Base-by-base conservation (phyloP, 2,888 invertebrate genomes). In the Noctua janthe region DNA sequence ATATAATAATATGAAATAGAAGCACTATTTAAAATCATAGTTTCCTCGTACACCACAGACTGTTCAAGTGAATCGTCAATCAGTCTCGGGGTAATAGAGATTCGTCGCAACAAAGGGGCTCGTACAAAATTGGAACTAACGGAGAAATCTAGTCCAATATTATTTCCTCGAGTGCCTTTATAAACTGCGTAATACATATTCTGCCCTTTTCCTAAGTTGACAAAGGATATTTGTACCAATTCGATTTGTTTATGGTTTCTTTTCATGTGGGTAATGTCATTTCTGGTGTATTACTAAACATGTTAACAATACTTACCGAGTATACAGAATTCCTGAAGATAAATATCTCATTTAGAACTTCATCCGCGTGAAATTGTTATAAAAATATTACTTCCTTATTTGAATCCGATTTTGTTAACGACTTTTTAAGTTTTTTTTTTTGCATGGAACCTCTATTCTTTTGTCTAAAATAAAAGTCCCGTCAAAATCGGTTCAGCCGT, bases 181-280 rank as follows among this genome's bases (percentile, higher is more conserved):
- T 76, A 70, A 87, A 72, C 69, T 69, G 49, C 20, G 56, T 66
- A 59, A 66, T 76, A 86, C 71, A 64, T 76, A 75, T 67, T 78
- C 56, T 43, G 51, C 56, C 62, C 39, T 81, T 23, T 74, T 71
- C 10, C 62, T 71, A 69, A 43, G 62, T 64, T 77, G 51, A 49
- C 39, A 73, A 73, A 29, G 39, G 20, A 66, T 67, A 47, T 23
- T 80, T 49, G 43, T 72, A 39, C 13, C 71, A 64, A 59, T 69
- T 3, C 2, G n/a, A 77, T 77, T 74, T 64, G 51, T 77, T 13
- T 69, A 43, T 23, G 17, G 47, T 39, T 39, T 43, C 4, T 74
- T 73, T 49, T 51, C 10, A 23, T 66, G 43, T 23, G 13, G 51
- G 15, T 69, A 13, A 20, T 62, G 13, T 74, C 17, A 64, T 56